phyloP scores from a whole-genome alignment of 2,113 vertebrate species.

The Dissostichus mawsoni region DNA sequence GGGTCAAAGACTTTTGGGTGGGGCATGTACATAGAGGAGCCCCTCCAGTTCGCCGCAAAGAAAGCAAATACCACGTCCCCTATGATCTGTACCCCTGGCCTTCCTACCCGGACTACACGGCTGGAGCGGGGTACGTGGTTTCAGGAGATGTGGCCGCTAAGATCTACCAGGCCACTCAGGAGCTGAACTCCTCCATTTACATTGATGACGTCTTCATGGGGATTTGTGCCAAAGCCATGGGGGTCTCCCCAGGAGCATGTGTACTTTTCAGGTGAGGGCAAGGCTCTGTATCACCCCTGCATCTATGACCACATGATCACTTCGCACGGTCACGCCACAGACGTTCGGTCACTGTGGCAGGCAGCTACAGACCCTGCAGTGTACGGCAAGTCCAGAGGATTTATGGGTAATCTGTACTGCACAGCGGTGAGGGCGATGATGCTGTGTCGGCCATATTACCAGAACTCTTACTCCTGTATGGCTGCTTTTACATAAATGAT shows the following conservation, averaged over 20 bases:
- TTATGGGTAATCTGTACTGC: conserved; percentile 88
- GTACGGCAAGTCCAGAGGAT: conserved; percentile 78
- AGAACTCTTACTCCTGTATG: conserved; percentile 88
- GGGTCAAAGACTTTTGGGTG: conserved; percentile 88
- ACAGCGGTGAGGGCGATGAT: conserved; percentile 86
- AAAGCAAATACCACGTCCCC: conserved; percentile 92
- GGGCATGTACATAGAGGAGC: conserved; percentile 91
- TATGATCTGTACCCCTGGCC: conserved; percentile 92
- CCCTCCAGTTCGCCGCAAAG: conserved; percentile 88
- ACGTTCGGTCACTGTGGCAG: conserved; percentile 88
- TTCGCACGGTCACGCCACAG: conserved; percentile 90
- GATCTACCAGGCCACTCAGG: conserved; percentile 89
- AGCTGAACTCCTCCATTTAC: conserved; percentile 90
- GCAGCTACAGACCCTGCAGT: conserved; percentile 84
- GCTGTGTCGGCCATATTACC: conserved; percentile 84
- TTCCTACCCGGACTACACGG: conserved; percentile 94
- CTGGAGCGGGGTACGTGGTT: conserved; percentile 92
- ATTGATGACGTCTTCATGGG: conserved; percentile 99
- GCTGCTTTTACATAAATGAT: conserved; percentile 86
- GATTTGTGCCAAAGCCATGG: conserved; percentile 91
- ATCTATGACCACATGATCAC: conserved; percentile 97
- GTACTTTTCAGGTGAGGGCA: conserved; percentile 94
- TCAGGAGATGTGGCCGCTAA: conserved; percentile 90
- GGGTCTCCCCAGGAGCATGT: conserved; percentile 89
- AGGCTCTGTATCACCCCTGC: conserved; percentile 91